Percentiles rank a stretch among this genome's conserved stretches.
These are phyloP conservation scores for Botia kubotai DNA, from an alignment of 2,797 vertebrate genomes.

Conservation along the genomic window DNA sequence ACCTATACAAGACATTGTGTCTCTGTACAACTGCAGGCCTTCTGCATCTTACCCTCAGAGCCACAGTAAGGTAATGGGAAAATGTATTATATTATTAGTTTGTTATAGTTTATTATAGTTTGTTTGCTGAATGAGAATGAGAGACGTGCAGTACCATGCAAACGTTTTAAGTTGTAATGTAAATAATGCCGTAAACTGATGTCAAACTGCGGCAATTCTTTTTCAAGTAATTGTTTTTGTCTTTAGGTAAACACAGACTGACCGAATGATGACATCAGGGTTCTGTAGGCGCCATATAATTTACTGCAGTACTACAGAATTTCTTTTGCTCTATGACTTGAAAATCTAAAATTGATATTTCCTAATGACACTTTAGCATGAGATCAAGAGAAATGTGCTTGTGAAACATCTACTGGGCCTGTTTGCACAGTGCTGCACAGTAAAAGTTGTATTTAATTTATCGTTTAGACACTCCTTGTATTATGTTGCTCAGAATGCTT, in stretches of 20 bases:
- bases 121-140: background rate
- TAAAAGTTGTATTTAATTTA: no score
- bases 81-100: background rate
- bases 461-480: no score
- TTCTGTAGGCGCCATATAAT: background rate
- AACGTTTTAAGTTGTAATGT: background rate
- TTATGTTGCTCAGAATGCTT: background rate
- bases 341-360: no score
- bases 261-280: background rate
- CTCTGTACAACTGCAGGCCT: background rate
- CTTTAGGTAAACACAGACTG: background rate
- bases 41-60: background rate
- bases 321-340: background rate
- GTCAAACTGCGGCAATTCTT: no score
- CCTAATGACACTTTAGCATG: no score
- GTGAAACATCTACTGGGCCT: no score
- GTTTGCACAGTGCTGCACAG: no score
- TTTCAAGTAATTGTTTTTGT: no score
- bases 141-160: background rate
- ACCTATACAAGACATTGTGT: constrained; percentile 60
- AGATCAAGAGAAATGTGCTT: no score
- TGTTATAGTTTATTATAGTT: background rate
- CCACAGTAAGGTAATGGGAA: constrained; percentile 73
- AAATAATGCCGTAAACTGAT: background rate
- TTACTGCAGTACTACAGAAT: background rate